These are phyloP conservation scores for Tachuris rubrigastra DNA, from an alignment of 2,113 vertebrate genomes.

Conservation along the genomic window DNA sequence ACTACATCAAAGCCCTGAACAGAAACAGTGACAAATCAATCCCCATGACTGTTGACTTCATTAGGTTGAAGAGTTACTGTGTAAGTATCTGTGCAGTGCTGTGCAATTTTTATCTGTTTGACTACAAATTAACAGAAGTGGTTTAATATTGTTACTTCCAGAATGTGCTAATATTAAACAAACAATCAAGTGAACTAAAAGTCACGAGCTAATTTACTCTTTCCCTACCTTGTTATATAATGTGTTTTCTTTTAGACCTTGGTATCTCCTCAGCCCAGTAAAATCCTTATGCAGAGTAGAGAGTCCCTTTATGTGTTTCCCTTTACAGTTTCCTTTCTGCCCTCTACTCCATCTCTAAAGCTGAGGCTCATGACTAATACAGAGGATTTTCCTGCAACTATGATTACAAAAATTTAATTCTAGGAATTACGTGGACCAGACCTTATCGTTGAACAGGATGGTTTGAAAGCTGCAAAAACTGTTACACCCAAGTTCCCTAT, in stretches of 20 bases:
- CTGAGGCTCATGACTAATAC: background rate
- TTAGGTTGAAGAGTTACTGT: slow-evolving; percentile 97
- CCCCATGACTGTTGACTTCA: slow-evolving; percentile 99
- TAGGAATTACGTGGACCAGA: background rate
- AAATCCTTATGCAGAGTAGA: background rate
- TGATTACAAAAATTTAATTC: background rate
- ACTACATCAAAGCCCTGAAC: slow-evolving; percentile 98
- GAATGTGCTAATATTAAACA: background rate
- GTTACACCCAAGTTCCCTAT: background rate
- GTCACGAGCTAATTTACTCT: background rate
- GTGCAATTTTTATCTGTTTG: background rate
- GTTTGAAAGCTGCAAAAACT: background rate
- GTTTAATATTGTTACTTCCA: background rate
- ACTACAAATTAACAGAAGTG: background rate
- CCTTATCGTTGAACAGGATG: background rate
- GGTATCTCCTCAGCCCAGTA: background rate
- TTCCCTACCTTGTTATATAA: background rate
- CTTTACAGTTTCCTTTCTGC: background rate
- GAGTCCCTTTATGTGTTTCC: background rate
- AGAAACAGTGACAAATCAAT: slow-evolving; percentile 97
- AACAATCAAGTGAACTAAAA: background rate
- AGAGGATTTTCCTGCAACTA: background rate
- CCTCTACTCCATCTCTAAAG: background rate
- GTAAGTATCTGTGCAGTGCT: slow-evolving; percentile 78
- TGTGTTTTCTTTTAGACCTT: background rate